Base-by-base conservation (phyloP, 2,113 vertebrate species). In the Silurus glanis region DNA sequence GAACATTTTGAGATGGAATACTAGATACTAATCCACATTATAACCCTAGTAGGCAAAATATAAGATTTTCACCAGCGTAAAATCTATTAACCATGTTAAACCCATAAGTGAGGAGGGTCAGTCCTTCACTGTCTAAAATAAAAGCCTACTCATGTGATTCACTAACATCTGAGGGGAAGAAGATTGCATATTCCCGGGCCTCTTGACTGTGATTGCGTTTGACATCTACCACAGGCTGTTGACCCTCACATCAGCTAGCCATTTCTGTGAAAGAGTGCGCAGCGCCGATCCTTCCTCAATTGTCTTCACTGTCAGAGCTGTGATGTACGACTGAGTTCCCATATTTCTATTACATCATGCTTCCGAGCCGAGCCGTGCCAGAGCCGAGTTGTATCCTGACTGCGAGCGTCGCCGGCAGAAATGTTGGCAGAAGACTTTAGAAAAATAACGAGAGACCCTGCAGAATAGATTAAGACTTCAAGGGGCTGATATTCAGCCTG, bases 401-500 rank as follows among this genome's bases (percentile, higher is more conserved):
- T 71, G 53, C 16, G 58, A 83, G 82, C 51, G 9, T 71, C 58
- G 66, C 66, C 82, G 71, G 69, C 59, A 49, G 37, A 59, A 49
- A 59, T 47, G 67, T n/a, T 84, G 82, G 55, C 51, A 83, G 45
- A 55, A 47, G 55, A 51, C 53, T 84, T 84, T 25, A 59, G 55
- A 74, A 74, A 53, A 84, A 84, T 84, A 84, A 74, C 55, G 12
- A 74, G 78, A 25, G 64, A 49, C 78, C 76, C 76, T 49, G 66
- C 23, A 53, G 85, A 81, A 86, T 78, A 87, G 58, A 64, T 80
- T 80, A 84, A 87, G 86, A 55, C 67, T 25, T 72, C 59, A 69
- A 23, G 69, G 56, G 74, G 85, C 66, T 74, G 66, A 81, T 82
- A 82, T 61, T 74, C 66, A 74, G 66, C 16, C 79, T 21, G 79